phyloP scores from a whole-genome alignment of 2,113 vertebrate genomes.

The Misgurnus mizolepis region DNA sequence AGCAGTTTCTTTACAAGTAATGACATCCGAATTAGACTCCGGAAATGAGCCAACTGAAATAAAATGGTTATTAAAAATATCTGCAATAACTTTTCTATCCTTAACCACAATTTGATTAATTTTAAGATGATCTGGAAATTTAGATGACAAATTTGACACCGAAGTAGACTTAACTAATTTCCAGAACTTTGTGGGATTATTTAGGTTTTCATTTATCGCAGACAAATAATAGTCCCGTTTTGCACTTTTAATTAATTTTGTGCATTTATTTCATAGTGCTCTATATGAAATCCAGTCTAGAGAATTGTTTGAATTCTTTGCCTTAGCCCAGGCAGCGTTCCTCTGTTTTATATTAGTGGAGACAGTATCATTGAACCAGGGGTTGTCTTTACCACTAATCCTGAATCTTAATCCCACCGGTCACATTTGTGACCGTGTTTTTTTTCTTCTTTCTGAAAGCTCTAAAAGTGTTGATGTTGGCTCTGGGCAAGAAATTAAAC shows the following conservation, averaged over 20 bases:
- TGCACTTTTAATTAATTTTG: no score
- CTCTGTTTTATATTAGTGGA: not conserved
- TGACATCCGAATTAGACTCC: not conserved
- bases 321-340: not conserved
- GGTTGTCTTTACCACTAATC: slow-evolving; percentile 8
- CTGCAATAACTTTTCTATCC: not conserved
- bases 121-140: not conserved
- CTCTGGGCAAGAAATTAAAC: no score
- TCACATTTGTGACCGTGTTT: no score
- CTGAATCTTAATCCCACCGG: not conserved
- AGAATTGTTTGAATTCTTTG: no score
- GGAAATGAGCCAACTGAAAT: not conserved
- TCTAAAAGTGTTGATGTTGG: no score
- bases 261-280: no score
- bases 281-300: no score
- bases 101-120: not conserved
- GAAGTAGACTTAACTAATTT: not conserved
- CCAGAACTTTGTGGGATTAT: not conserved
- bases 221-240: not conserved
- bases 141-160: not conserved
- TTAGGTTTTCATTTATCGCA: not conserved
- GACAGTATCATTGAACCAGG: not conserved
- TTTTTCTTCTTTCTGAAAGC: no score
- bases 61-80: not conserved
- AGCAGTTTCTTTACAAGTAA: not conserved